Conservation (phyloP, 2,797 vertebrate species). For the Acrossocheilus wenchowensis region DNA sequence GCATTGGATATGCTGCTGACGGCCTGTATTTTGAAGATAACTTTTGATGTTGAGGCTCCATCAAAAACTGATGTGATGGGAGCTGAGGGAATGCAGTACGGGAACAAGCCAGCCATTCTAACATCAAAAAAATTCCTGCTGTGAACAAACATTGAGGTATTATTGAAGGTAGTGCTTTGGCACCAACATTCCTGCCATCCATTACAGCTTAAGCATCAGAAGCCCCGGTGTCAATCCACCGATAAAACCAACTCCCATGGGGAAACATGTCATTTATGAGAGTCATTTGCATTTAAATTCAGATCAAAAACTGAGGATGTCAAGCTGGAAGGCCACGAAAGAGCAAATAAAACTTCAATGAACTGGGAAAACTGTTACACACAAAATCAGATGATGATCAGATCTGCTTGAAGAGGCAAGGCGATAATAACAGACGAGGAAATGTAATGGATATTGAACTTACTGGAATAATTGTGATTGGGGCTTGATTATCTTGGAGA, state of each 20-base stretch:
- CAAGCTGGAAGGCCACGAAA: slow-evolving; percentile 21
- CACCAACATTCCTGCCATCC: slow-evolving; percentile 52
- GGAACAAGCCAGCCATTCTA: slow-evolving; percentile 63
- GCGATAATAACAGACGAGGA: slow-evolving; percentile 21
- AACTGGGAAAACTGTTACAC: slow-evolving; percentile 25
- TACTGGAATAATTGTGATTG: slow-evolving; percentile 24
- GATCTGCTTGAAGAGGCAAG: slow-evolving; percentile 1
- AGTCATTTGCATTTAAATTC: slow-evolving; percentile 67
- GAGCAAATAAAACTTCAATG: slow-evolving; percentile 10
- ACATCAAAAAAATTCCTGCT: slow-evolving; percentile 57
- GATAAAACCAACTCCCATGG: slow-evolving; percentile 55
- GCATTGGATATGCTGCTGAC: slow-evolving; percentile 65
- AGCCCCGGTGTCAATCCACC: slow-evolving; percentile 64
- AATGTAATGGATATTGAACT: slow-evolving; percentile 39
- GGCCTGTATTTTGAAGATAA: slow-evolving; percentile 69
- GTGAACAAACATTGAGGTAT: slow-evolving; percentile 65
- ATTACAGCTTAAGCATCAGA: slow-evolving; percentile 55
- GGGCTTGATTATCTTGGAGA: slow-evolving; percentile 35
- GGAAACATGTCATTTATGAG: slow-evolving; percentile 61
- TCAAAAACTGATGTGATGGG: slow-evolving; percentile 62
- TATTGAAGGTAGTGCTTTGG: slow-evolving; percentile 60
- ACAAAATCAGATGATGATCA: slow-evolving; percentile 12
- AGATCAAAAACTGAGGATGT: slow-evolving; percentile 52
- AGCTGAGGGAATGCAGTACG: slow-evolving; percentile 48
- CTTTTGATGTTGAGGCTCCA: slow-evolving; percentile 67